Percentiles rank a stretch among this genome's conserved stretches.
Conservation (phyloP, 2,797 vertebrate genomes). For the Chelon auratus region DNA sequence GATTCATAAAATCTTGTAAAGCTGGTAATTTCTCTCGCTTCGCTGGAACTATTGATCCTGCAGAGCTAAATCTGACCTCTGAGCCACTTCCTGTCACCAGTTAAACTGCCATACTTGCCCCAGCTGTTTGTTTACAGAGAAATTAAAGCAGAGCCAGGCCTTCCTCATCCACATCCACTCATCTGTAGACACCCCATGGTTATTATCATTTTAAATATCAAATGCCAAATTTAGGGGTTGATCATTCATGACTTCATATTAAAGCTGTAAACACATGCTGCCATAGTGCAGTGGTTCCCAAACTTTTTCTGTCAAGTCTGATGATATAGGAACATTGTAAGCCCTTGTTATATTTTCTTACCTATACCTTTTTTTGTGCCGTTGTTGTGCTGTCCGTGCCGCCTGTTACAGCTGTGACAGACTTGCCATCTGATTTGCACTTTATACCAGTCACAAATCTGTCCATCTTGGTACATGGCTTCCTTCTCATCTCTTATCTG, state of each 20-base stretch:
- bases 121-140: slow-evolving; percentile 16
- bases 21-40: slow-evolving; percentile 42
- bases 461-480: too few relatives aligned
- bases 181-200: background rate
- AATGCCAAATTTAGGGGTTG: background rate
- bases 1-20: slow-evolving; percentile 48
- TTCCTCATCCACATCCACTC: background rate
- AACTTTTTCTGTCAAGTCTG: too few relatives aligned
- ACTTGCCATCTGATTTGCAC: too few relatives aligned
- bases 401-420: too few relatives aligned
- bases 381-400: too few relatives aligned
- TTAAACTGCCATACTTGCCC: slow-evolving; percentile 7
- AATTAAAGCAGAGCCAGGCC: slow-evolving; percentile 20
- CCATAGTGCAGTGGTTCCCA: background rate
- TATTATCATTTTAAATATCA: background rate
- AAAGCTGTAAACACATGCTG: background rate
- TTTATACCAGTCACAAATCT: too few relatives aligned
- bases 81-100: slow-evolving; percentile 23
- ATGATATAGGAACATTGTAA: too few relatives aligned
- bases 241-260: background rate
- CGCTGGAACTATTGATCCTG: slow-evolving; percentile 35
- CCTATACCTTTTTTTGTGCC: too few relatives aligned
- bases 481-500: too few relatives aligned
- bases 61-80: slow-evolving; percentile 35
- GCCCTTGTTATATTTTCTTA: too few relatives aligned